Evolutionary conservation across 2,113 vertebrate genomes (phyloP).

Genomic region (Falcunculus frontatus): DNA sequence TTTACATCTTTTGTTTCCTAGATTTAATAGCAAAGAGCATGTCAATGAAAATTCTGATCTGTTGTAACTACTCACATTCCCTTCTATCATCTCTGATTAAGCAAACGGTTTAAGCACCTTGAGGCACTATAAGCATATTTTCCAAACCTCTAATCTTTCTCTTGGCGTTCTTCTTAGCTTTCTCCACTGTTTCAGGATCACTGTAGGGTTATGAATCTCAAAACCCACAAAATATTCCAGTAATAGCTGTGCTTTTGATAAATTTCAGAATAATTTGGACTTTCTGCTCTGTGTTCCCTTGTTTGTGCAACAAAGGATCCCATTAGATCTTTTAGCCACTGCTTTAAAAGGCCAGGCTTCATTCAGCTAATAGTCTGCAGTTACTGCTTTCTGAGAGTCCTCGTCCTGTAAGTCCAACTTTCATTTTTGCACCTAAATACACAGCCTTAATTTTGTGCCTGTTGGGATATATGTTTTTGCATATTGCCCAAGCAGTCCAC

Average conservation of each 20-base stretch:
- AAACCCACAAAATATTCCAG: background rate
- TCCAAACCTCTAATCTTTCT: background rate
- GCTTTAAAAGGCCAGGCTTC: background rate
- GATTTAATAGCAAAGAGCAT: background rate
- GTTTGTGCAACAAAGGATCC: background rate
- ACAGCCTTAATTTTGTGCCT: background rate
- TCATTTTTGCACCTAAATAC: background rate
- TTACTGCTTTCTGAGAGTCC: background rate
- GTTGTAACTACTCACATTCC: background rate
- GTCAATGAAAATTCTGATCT: background rate
- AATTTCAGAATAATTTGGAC: background rate
- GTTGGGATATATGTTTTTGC: background rate
- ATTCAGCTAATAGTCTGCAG: background rate
- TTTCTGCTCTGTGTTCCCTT: background rate
- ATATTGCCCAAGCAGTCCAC: background rate
- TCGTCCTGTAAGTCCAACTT: background rate
- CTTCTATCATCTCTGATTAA: background rate
- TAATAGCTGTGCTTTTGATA: background rate
- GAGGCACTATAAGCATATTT: background rate
- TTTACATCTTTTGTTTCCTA: background rate
- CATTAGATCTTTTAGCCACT: background rate
- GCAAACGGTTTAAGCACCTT: constrained; percentile 18
- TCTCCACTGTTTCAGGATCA: background rate
- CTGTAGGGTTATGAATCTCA: background rate
- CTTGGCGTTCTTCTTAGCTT: background rate